Percentiles rank a stretch among this genome's conserved stretches.
Conservation (phyloP, 1,140 invertebrate species). For the Dryas iulia region DNA sequence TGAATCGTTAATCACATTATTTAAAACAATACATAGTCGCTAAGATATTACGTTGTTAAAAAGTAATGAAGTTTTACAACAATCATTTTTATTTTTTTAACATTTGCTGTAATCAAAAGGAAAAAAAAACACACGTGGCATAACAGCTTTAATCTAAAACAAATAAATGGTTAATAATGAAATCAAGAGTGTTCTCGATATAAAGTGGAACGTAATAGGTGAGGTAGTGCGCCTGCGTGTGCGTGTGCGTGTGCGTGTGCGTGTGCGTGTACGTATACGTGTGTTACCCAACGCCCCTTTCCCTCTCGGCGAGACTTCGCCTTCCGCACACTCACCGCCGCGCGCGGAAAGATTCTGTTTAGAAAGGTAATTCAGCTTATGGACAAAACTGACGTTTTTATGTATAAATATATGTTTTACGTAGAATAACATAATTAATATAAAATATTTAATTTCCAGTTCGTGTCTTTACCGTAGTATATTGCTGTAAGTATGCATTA, state of each 20-base stretch:
- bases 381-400: neutral
- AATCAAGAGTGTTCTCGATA: constrained; percentile 21
- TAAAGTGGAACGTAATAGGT: neutral
- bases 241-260: neutral
- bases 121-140: neutral
- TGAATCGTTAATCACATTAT: neutral
- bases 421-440: neutral
- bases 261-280: neutral
- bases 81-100: no score
- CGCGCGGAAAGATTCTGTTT: neutral
- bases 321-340: constrained; percentile 2
- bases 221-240: neutral
- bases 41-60: neutral
- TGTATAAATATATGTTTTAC: neutral
- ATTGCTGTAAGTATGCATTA: neutral
- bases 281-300: constrained; percentile 17
- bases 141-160: neutral
- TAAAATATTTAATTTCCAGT: no score
- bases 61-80: no score
- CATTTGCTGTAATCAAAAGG: no score
- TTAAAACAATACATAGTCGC: neutral
- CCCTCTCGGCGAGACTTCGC: constrained; percentile 8
- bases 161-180: neutral
- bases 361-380: neutral
- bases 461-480: neutral